A percentile compares a stretch with the other conserved stretches of the same genome.
phyloP scores from a whole-genome alignment of 2,797 vertebrate species.

The Allobates femoralis region DNA sequence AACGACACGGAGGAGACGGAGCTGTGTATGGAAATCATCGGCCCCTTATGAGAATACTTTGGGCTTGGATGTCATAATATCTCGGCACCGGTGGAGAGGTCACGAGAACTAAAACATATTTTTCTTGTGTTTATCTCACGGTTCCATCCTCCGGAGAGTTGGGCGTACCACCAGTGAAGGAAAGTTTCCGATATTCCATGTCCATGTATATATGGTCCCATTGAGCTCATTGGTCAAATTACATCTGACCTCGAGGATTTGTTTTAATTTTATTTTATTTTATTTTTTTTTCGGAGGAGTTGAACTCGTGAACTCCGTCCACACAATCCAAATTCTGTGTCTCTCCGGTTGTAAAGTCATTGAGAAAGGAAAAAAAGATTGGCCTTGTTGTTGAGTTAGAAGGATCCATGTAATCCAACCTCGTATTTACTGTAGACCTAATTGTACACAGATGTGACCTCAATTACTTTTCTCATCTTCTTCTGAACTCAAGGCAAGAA shows the following conservation, averaged over 20 bases:
- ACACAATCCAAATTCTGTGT: constrained; percentile 42
- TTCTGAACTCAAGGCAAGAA: constrained; percentile 45
- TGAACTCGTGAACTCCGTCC: constrained; percentile 67
- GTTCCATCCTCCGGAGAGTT: constrained; percentile 22
- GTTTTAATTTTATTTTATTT: not conserved
- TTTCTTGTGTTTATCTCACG: constrained; percentile 29
- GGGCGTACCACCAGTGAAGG: not conserved
- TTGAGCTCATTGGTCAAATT: not conserved
- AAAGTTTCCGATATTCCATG: not conserved
- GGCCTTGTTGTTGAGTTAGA: constrained; percentile 22
- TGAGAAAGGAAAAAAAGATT: constrained; percentile 13
- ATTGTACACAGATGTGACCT: constrained; percentile 59
- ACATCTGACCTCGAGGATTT: constrained; percentile 42
- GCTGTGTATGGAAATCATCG: constrained; percentile 56
- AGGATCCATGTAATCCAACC: constrained; percentile 46
- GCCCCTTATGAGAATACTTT: not conserved
- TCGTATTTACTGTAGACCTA: constrained; percentile 34
- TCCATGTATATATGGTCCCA: constrained; percentile 16
- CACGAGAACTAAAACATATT: constrained; percentile 27
- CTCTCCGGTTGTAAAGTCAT: constrained; percentile 52
- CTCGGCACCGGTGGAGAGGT: constrained; percentile 53
- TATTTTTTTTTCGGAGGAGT: constrained; percentile 46
- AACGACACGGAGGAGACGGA: constrained; percentile 65
- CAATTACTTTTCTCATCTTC: constrained; percentile 48
- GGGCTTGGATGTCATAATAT: constrained; percentile 40